Conservation (phyloP, 1,140 invertebrate species). For the Bombus fervidus region DNA sequence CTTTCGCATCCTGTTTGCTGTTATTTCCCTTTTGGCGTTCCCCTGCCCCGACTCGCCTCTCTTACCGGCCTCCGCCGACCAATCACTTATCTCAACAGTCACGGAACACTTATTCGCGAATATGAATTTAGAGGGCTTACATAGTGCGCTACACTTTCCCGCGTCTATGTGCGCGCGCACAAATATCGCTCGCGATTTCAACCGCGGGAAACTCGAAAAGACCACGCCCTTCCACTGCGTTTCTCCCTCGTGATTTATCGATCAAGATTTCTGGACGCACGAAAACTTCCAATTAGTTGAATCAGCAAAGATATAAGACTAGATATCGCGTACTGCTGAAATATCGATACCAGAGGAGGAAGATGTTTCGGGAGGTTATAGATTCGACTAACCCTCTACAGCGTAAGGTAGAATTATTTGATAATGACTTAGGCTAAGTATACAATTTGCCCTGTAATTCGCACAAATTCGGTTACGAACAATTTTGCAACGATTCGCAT, state of each 20-base stretch:
- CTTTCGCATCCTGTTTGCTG: neutral
- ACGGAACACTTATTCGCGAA: slow-evolving; percentile 57
- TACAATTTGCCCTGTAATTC: too few species aligned
- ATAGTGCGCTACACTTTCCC: slow-evolving; percentile 5
- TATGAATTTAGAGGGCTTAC: slow-evolving; percentile 52
- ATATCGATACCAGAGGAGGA: neutral
- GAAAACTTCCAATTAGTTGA: neutral
- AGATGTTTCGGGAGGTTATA: neutral
- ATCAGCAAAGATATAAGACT: neutral
- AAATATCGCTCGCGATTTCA: neutral
- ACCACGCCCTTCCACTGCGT: slow-evolving; percentile 40
- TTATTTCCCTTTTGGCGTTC: slow-evolving; percentile 4
- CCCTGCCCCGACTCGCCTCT: neutral
- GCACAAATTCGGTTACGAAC: too few species aligned
- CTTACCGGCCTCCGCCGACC: neutral
- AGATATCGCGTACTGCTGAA: neutral
- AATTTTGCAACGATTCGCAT: too few species aligned
- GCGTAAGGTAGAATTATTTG: too few species aligned
- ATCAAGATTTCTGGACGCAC: slow-evolving; percentile 24
- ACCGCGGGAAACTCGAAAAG: slow-evolving; percentile 46
- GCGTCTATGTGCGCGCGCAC: neutral
- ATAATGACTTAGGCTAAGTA: too few species aligned
- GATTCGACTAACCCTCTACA: too few species aligned
- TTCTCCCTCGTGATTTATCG: slow-evolving; percentile 36
- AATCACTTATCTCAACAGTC: slow-evolving; percentile 62